Evolutionary conservation across 2,888 invertebrate species (phyloP).

Genomic region (Cacoxenus indagator): DNA sequence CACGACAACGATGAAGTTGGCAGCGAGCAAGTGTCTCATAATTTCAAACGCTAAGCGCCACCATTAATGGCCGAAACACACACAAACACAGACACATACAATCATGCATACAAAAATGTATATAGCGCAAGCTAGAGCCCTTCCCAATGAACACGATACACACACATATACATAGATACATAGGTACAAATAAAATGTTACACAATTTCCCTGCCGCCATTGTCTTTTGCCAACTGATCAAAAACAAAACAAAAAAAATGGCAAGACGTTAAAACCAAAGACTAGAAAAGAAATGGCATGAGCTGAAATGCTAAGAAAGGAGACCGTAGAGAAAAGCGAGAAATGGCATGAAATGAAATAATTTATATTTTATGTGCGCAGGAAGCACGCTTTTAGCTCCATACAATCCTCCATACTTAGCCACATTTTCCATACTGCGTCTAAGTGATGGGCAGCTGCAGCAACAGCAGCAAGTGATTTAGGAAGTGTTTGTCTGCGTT

Average conservation of each 20-base stretch:
- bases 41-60: constrained; percentile 15
- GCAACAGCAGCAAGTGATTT: constrained; percentile 58
- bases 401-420: neutral
- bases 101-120: too few relatives aligned
- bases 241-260: neutral
- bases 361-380: neutral
- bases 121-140: too few relatives aligned
- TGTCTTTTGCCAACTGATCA: neutral
- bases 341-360: neutral
- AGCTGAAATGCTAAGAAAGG: neutral
- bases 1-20: too few relatives aligned
- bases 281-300: neutral
- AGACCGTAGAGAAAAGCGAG: neutral
- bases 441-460: too few relatives aligned
- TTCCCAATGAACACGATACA: neutral
- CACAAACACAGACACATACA: too few relatives aligned
- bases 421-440: too few relatives aligned
- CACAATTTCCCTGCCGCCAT: neutral
- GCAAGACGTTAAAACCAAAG: neutral
- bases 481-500: constrained; percentile 68
- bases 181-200: neutral
- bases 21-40: constrained; percentile 43
- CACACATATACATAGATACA: neutral
- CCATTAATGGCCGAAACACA: too few relatives aligned
- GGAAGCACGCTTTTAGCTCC: neutral